phyloP scores from a whole-genome alignment of 2,113 vertebrate species.

The Tupaia chinensis region DNA sequence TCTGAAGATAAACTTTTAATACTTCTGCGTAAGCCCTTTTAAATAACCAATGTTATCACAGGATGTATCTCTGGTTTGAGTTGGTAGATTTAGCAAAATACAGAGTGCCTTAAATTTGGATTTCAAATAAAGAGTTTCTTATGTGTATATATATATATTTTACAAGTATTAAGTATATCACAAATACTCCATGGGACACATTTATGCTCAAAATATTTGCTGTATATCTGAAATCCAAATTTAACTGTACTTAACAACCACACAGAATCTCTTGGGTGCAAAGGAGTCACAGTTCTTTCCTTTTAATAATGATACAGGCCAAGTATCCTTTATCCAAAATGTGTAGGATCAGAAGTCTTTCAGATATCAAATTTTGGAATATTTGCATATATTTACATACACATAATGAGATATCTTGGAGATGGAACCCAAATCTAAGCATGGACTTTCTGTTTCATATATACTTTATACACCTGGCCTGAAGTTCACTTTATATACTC shows the following conservation, averaged over 20 bases:
- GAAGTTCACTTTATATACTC: too few species aligned
- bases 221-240: background rate
- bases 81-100: background rate
- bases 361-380: too few species aligned
- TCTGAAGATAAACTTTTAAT: background rate
- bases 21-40: too few species aligned
- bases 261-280: background rate
- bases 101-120: background rate
- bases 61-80: fast-evolving
- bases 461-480: too few species aligned
- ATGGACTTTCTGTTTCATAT: too few species aligned
- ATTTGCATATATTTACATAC: too few species aligned
- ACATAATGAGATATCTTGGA: too few species aligned
- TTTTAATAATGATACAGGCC: background rate
- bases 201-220: background rate
- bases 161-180: background rate
- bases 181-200: background rate
- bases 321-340: too few species aligned
- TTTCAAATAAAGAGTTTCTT: background rate
- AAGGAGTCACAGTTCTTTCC: background rate
- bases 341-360: too few species aligned
- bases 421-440: too few species aligned
- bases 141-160: background rate
- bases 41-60: fast-evolving
- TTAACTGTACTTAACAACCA: background rate